These are phyloP conservation scores for Amphilophus citrinellus DNA, from an alignment of 2,113 vertebrate genomes.

Conservation along the genomic window DNA sequence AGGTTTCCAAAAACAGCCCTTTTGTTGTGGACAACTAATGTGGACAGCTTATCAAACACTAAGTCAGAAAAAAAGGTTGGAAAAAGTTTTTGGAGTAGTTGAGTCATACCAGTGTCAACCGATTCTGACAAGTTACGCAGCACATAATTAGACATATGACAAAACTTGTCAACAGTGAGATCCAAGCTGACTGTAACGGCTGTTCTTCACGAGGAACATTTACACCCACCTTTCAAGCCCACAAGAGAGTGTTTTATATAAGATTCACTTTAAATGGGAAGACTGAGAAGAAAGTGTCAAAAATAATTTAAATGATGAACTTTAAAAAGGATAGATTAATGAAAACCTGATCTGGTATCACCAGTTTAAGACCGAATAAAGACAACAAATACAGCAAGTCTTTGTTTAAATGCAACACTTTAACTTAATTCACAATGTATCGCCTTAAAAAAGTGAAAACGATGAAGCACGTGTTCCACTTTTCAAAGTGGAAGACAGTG, in stretches of 20 bases:
- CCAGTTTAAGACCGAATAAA: conserved; percentile 2
- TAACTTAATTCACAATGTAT: not conserved
- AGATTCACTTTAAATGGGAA: conserved; percentile 22
- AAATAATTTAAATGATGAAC: conserved; percentile 32
- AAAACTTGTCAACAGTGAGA: conserved; percentile 13
- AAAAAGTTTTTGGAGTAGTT: not conserved
- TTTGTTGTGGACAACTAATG: not conserved
- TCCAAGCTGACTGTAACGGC: conserved; percentile 6
- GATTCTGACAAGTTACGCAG: conserved; percentile 7
- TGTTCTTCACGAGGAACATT: conserved; percentile 24
- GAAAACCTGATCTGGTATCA: not conserved
- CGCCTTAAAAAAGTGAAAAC: not conserved
- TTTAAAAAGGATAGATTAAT: not conserved
- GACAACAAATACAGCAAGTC: not conserved
- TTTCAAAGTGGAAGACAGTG: not conserved
- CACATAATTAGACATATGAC: not conserved
- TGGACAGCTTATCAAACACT: not conserved
- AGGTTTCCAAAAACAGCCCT: not conserved
- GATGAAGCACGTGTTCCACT: not conserved
- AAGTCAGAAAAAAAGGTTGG: not conserved
- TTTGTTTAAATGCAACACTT: not conserved
- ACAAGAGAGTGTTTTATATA: conserved; percentile 23
- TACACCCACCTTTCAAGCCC: conserved; percentile 25
- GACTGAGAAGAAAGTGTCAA: conserved; percentile 24
- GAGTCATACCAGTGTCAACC: not conserved